Percentiles rank a stretch among this genome's conserved stretches.
These are phyloP conservation scores for Athene noctua DNA, from an alignment of 2,113 vertebrate genomes.

Conservation along the genomic window DNA sequence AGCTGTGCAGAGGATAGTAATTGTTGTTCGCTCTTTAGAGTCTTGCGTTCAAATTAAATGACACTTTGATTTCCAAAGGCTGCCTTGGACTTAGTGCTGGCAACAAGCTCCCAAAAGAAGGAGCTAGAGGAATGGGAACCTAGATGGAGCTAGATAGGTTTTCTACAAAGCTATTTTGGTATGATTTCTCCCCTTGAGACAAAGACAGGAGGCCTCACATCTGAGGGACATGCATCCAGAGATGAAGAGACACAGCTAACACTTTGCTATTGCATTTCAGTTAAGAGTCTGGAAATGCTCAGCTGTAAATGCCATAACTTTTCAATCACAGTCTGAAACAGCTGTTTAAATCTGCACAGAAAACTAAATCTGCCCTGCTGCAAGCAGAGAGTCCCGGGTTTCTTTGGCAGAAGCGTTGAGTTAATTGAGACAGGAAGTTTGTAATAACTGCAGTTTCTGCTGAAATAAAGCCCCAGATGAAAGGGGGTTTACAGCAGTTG, in stretches of 20 bases:
- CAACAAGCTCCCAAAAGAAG: background rate
- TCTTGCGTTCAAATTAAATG: background rate
- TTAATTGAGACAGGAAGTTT: conserved; percentile 25
- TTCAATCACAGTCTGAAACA: background rate
- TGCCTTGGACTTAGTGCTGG: background rate
- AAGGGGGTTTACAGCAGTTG: background rate
- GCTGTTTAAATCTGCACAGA: background rate
- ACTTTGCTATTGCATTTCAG: background rate
- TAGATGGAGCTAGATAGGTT: background rate
- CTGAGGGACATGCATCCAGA: background rate
- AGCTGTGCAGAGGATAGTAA: background rate
- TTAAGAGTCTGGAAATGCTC: background rate
- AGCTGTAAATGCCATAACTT: background rate
- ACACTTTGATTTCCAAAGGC: background rate
- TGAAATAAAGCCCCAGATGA: background rate
- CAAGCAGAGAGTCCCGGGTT: background rate
- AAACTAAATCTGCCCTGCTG: background rate
- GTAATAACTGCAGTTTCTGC: background rate
- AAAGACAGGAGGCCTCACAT: background rate
- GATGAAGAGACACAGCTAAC: background rate
- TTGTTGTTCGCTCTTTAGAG: background rate
- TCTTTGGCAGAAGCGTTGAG: conserved; percentile 20
- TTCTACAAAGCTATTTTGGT: background rate
- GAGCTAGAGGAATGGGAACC: background rate
- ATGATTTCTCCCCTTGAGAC: background rate